These are phyloP conservation scores for Bufo gargarizans DNA, from an alignment of 2,113 vertebrate genomes.

Conservation along the genomic window DNA sequence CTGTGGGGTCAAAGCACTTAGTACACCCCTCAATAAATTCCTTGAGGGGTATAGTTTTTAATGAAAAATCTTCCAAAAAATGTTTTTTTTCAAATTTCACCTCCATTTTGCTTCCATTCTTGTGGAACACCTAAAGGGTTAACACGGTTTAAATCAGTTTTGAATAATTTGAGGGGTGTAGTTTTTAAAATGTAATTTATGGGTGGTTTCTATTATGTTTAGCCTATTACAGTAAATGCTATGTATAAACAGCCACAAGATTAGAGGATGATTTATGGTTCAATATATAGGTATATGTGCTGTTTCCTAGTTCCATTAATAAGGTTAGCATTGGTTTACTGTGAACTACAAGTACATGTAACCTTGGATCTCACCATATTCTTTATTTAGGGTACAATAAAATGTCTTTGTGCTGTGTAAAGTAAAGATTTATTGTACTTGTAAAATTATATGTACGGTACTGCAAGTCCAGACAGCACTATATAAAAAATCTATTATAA, in stretches of 20 bases:
- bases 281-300: not conserved
- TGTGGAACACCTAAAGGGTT: no score
- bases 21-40: no score
- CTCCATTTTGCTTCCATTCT: no score
- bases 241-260: not conserved
- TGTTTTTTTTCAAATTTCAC: no score
- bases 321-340: not conserved
- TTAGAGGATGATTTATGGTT: not conserved
- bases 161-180: no score
- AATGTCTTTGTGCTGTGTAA: slow-evolving; percentile 35
- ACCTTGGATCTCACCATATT: slow-evolving; percentile 15
- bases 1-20: no score
- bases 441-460: slow-evolving; percentile 45
- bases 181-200: no score
- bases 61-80: no score
- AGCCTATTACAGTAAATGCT: not conserved
- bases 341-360: slow-evolving; percentile 1
- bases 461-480: slow-evolving; percentile 17
- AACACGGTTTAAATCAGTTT: no score
- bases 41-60: no score
- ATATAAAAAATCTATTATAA: slow-evolving; percentile 49
- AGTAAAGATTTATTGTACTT: slow-evolving; percentile 38
- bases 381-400: slow-evolving; percentile 40
- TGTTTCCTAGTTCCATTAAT: not conserved
- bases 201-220: no score